Conservation (phyloP, 2,888 invertebrate genomes). For the Labia minor region DNA sequence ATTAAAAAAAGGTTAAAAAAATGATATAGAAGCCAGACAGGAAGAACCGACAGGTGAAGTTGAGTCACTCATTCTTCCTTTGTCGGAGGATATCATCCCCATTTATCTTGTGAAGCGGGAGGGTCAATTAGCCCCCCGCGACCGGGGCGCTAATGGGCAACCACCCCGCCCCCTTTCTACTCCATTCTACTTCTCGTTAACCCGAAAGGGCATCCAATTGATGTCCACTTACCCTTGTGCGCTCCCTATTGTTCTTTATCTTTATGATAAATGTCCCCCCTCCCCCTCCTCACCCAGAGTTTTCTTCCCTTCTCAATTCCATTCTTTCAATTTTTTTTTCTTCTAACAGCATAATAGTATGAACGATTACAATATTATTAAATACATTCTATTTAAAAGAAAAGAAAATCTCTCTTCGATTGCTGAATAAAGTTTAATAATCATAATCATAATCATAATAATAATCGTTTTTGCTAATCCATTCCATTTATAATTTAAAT, state of each 20-base stretch:
- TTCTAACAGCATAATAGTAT: no score
- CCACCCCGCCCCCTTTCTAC: background rate
- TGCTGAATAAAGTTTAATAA: no score
- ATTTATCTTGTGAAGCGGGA: background rate
- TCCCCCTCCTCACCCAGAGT: no score
- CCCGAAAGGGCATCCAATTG: background rate
- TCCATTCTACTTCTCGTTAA: background rate
- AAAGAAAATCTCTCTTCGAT: no score
- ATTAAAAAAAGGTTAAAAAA: no score
- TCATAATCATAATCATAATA: no score
- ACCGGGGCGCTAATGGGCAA: background rate
- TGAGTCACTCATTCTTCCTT: background rate
- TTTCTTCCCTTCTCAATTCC: no score
- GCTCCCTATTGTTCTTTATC: conserved; percentile 13
- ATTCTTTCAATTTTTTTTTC: no score
- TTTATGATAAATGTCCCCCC: background rate
- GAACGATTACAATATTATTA: no score
- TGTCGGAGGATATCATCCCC: conserved; percentile 7
- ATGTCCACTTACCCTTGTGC: background rate
- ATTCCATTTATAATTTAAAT: no score
- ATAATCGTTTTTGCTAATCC: no score
- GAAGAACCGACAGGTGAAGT: background rate
- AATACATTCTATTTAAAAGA: no score
- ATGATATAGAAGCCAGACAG: background rate
- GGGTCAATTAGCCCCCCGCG: conserved; percentile 9